A percentile compares a stretch with the other conserved stretches of the same genome.
Evolutionary conservation across 2,797 vertebrate species (phyloP).

Genomic region (Cossypha niveicapilla): DNA sequence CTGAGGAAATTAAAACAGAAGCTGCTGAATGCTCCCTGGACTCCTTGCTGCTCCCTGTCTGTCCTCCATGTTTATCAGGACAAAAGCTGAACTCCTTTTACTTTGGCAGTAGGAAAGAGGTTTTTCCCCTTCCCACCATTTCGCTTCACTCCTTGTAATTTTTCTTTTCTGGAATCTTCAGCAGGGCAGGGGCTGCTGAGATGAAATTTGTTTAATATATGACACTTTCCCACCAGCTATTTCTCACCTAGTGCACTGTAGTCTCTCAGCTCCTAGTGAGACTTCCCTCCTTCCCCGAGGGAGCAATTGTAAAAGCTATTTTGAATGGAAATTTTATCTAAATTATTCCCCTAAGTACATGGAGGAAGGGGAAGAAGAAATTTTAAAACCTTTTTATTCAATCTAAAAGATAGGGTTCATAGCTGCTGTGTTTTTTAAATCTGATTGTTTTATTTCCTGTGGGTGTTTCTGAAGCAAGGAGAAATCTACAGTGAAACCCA

Average conservation of each 20-base stretch:
- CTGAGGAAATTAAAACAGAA: not conserved
- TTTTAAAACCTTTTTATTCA: not conserved
- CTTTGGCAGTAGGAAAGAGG: not conserved
- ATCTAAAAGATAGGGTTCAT: not conserved
- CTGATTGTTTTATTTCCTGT: not conserved
- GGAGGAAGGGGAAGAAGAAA: not conserved
- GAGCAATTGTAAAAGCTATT: not conserved
- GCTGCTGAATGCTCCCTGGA: not conserved
- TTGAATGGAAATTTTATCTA: not conserved
- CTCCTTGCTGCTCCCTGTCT: not conserved
- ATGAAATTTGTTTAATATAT: not conserved
- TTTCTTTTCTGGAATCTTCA: not conserved
- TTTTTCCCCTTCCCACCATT: not conserved
- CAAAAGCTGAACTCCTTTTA: not conserved
- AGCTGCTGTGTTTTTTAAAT: not conserved
- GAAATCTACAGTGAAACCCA: not conserved
- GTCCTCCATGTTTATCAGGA: not conserved
- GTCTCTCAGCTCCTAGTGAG: not conserved
- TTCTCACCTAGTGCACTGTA: not conserved
- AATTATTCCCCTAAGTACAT: not conserved
- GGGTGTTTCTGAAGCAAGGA: not conserved
- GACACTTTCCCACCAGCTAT: not conserved
- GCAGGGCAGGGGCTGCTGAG: not conserved
- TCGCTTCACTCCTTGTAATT: not conserved
- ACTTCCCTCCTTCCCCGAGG: not conserved